phyloP scores from a whole-genome alignment of 2,113 vertebrate genomes.

The Epinephelus moara region DNA sequence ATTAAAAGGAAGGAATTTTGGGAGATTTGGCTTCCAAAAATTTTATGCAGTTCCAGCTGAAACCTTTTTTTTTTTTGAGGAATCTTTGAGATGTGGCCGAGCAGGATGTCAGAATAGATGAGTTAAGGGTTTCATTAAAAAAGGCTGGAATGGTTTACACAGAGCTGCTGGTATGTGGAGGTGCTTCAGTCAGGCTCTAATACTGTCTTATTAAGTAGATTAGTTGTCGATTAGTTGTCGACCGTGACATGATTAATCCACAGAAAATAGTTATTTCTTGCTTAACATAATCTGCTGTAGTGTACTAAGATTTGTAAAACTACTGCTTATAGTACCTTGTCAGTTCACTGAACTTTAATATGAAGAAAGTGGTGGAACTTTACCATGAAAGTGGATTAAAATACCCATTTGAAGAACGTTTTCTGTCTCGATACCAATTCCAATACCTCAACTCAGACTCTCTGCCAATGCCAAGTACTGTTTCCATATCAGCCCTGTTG shows the following conservation, averaged over 20 bases:
- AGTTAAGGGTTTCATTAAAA: not conserved
- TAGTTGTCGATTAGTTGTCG: no score
- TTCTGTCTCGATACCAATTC: no score
- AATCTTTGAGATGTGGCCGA: not conserved
- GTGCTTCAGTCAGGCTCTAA: not conserved
- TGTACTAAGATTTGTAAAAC: not conserved
- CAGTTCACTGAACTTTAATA: not conserved
- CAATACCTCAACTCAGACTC: not conserved
- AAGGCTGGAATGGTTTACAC: not conserved
- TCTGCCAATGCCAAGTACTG: no score
- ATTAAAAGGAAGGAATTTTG: slow-evolving; percentile 13
- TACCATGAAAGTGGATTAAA: no score
- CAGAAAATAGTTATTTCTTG: not conserved
- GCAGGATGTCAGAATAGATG: not conserved
- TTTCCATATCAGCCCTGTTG: not conserved
- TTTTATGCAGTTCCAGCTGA: not conserved
- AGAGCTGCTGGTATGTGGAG: not conserved
- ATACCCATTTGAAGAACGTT: no score
- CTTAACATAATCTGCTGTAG: no score
- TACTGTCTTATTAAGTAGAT: not conserved
- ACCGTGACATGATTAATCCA: no score
- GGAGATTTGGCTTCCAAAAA: not conserved
- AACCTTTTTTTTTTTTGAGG: not conserved
- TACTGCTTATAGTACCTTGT: not conserved
- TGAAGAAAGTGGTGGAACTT: not conserved